Percentiles rank a stretch among this genome's conserved stretches.
phyloP scores from a whole-genome alignment of 2,113 vertebrate species.

The Lagopus muta region DNA sequence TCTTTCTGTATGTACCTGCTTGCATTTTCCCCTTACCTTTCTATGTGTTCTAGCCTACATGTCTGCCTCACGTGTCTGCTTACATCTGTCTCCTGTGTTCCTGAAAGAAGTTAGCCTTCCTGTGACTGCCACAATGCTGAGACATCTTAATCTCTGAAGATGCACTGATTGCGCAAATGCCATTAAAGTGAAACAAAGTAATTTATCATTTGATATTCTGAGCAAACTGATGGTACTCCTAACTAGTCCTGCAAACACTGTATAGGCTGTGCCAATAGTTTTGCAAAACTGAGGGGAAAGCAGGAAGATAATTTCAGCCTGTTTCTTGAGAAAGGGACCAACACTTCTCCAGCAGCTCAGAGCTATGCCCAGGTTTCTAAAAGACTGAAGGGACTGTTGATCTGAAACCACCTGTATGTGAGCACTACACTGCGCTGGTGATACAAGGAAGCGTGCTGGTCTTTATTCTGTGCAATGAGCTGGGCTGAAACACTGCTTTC shows the following conservation, averaged over 20 bases:
- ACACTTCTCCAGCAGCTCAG: not conserved
- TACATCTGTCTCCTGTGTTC: not conserved
- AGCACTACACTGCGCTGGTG: rapidly evolving
- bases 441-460: not conserved
- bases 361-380: not conserved
- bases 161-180: rapidly evolving
- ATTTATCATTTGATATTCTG: not conserved
- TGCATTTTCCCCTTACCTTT: not conserved
- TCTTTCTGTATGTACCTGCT: not conserved
- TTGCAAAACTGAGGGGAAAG: not conserved
- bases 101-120: not conserved
- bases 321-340: not conserved
- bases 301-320: not conserved
- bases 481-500: not conserved
- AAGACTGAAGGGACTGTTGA: not conserved
- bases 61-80: not conserved
- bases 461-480: not conserved
- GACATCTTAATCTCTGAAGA: not conserved
- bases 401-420: not conserved
- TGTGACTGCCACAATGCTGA: not conserved
- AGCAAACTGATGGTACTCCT: not conserved
- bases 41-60: not conserved
- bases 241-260: not conserved
- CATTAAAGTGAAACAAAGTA: not conserved
- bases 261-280: not conserved